Conservation (phyloP, 2,888 invertebrate genomes). For the Ophion obscuratus region DNA sequence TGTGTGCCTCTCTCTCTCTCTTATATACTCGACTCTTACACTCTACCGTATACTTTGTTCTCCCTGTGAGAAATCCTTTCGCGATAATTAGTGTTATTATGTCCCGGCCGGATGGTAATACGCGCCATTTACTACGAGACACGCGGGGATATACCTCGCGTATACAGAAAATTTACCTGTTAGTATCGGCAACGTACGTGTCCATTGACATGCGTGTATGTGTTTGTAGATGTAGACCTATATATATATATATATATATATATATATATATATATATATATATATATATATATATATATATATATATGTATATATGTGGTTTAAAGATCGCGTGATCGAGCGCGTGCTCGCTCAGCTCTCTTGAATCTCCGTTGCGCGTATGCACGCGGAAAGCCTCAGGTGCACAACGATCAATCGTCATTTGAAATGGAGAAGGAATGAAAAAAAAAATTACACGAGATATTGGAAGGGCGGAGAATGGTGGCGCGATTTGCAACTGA, state of each 20-base stretch:
- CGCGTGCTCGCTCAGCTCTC: slow-evolving; percentile 63
- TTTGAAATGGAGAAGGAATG: slow-evolving; percentile 14
- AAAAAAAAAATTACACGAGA: background rate
- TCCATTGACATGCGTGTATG: slow-evolving; percentile 7
- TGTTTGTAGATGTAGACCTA: slow-evolving; percentile 6
- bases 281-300: slow-evolving; percentile 1
- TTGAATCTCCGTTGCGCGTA: slow-evolving; percentile 54
- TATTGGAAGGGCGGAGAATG: background rate
- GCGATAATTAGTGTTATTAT: slow-evolving; percentile 72
- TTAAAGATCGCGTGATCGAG: slow-evolving; percentile 64
- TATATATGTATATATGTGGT: background rate
- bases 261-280: background rate
- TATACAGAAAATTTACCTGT: slow-evolving; percentile 19
- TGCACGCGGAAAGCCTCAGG: slow-evolving; percentile 39
- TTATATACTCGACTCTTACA: background rate
- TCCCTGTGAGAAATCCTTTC: slow-evolving; percentile 65
- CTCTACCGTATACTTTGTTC: slow-evolving; percentile 60
- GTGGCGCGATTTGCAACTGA: background rate
- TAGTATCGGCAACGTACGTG: slow-evolving; percentile 13
- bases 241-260: background rate
- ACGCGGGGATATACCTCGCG: slow-evolving; percentile 61
- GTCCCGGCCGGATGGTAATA: slow-evolving; percentile 67
- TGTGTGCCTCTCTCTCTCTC: background rate
- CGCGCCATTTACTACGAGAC: slow-evolving; percentile 67
- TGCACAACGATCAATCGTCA: slow-evolving; percentile 54